Percentiles rank a stretch among this genome's conserved stretches.
phyloP scores from a whole-genome alignment of 2,888 invertebrate species.

The Sarcophaga caerulescens region DNA sequence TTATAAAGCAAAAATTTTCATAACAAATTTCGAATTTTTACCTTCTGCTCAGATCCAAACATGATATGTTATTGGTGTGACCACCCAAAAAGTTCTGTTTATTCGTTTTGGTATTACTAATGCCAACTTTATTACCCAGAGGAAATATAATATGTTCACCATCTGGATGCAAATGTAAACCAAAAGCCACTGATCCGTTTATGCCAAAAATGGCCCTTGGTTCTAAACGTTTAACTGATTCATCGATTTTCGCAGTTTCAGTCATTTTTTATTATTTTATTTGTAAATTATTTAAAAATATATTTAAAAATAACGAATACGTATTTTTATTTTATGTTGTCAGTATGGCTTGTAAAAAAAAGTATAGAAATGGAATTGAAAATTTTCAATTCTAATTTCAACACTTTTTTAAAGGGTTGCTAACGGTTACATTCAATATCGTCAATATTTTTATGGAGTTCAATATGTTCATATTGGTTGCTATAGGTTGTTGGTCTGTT shows the following conservation, averaged over 20 bases:
- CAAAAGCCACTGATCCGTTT: slow-evolving; percentile 85
- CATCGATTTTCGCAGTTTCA: slow-evolving; percentile 36
- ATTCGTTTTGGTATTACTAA: slow-evolving; percentile 86
- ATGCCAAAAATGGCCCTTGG: slow-evolving; percentile 89
- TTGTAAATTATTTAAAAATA: slow-evolving; percentile 13
- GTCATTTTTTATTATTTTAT: slow-evolving; percentile 37
- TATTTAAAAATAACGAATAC: neutral
- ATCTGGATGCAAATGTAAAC: slow-evolving; percentile 88
- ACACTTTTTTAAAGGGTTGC: slow-evolving; percentile 31
- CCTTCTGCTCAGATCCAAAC: slow-evolving; percentile 87
- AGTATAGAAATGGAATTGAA: neutral
- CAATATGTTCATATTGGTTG: neutral
- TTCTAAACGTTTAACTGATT: slow-evolving; percentile 80
- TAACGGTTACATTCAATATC: slow-evolving; percentile 28
- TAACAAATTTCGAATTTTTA: slow-evolving; percentile 51
- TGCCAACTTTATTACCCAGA: slow-evolving; percentile 89
- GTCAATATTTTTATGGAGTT: neutral
- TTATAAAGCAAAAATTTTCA: neutral
- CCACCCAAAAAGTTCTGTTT: slow-evolving; percentile 89
- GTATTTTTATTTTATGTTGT: slow-evolving; percentile 3
- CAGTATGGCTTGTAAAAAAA: neutral
- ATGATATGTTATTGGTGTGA: slow-evolving; percentile 90
- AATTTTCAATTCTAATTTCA: neutral
- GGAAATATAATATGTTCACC: slow-evolving; percentile 88
- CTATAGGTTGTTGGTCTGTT: neutral